A percentile compares a stretch with the other conserved stretches of the same genome.
These are phyloP conservation scores for Artibeus jamaicensis DNA, from an alignment of 2,797 vertebrate species.

Conservation along the genomic window DNA sequence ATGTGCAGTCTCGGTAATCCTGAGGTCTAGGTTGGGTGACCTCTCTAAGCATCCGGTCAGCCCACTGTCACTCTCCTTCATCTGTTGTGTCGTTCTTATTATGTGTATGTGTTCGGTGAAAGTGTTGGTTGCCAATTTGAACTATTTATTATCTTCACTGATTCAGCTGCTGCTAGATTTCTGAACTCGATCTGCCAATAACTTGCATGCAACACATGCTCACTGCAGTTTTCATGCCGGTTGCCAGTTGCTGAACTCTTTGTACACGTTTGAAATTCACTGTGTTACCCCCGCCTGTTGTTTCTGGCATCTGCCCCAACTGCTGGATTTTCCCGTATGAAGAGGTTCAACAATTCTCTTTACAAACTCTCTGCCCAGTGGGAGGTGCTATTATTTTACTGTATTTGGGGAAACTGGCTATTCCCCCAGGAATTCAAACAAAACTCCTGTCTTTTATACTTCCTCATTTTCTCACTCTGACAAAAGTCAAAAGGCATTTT, in stretches of 20 bases:
- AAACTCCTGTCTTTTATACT: constrained; percentile 41
- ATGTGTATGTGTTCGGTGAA: neutral
- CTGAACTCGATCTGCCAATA: constrained; percentile 41
- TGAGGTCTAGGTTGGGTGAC: neutral
- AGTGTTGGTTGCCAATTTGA: constrained; percentile 50
- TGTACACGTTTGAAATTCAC: neutral
- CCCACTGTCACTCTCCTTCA: neutral
- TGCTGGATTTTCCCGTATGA: neutral
- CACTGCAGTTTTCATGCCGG: neutral
- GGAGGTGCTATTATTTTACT: constrained; percentile 67
- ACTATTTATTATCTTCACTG: constrained; percentile 46
- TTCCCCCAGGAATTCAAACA: constrained; percentile 54
- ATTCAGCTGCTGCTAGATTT: constrained; percentile 19
- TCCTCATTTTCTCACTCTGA: constrained; percentile 51
- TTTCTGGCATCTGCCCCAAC: constrained; percentile 51
- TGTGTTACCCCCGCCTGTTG: neutral
- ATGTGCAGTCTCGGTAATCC: neutral
- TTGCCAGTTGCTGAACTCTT: constrained; percentile 52
- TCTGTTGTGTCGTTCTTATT: neutral
- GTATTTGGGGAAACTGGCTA: constrained; percentile 53
- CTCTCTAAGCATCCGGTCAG: neutral
- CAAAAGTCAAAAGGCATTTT: constrained; percentile 41
- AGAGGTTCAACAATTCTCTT: constrained; percentile 52
- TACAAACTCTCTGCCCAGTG: constrained; percentile 43
- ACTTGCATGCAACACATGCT: constrained; percentile 15